Evolutionary conservation across 2,888 invertebrate species (phyloP).

Genomic region (Kryphioiulus occultus): DNA sequence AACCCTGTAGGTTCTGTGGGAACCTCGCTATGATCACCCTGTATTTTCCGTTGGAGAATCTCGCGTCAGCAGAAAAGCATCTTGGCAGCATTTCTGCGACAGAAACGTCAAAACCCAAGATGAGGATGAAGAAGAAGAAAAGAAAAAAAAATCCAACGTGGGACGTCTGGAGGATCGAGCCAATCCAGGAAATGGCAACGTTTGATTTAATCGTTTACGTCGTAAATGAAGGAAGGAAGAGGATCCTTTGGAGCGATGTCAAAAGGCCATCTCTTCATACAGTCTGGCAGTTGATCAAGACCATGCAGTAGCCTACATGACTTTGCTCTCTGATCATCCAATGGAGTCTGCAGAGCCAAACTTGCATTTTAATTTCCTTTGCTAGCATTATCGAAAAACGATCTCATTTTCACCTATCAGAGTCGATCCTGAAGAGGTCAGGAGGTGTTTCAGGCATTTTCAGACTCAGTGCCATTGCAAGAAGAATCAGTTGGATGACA

Average conservation of each 20-base stretch:
- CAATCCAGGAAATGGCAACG: neutral
- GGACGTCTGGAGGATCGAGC: neutral
- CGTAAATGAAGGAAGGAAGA: neutral
- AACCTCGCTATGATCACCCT: no score
- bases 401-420: neutral
- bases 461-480: no score
- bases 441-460: neutral
- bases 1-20: no score
- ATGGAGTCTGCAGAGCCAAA: neutral
- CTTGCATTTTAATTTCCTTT: constrained; percentile 19
- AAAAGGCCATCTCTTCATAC: neutral
- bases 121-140: neutral
- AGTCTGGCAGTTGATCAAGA: neutral
- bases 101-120: neutral
- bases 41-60: no score
- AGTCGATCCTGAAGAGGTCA: neutral
- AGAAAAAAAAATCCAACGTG: neutral
- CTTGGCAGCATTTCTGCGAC: no score
- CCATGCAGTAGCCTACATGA: neutral
- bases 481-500: no score
- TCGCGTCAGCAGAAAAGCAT: no score
- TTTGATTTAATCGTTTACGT: neutral
- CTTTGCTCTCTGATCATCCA: no score
- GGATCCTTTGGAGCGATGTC: neutral
- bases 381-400: neutral